These are phyloP conservation scores for Aythya baeri DNA, from an alignment of 2,113 vertebrate species.

Conservation along the genomic window DNA sequence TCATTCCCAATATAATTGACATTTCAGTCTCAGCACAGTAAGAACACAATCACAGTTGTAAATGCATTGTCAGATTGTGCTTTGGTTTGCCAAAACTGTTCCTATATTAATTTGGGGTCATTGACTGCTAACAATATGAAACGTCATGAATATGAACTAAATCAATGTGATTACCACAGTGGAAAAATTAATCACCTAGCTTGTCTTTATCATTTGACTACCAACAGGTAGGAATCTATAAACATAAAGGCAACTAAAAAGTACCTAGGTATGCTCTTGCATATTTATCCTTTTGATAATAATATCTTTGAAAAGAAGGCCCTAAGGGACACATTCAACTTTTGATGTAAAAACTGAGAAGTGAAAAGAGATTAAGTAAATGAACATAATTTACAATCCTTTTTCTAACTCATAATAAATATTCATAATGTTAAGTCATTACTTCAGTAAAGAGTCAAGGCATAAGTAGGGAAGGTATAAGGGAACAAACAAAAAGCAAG, in stretches of 20 bases:
- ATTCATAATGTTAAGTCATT: background rate
- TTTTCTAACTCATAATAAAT: background rate
- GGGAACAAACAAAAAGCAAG: background rate
- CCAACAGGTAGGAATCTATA: slow-evolving; percentile 57
- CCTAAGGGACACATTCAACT: background rate
- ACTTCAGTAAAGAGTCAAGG: background rate
- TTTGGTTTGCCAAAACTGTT: slow-evolving; percentile 46
- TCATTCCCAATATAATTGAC: background rate
- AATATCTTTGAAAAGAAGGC: slow-evolving; percentile 4
- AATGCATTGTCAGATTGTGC: slow-evolving; percentile 41
- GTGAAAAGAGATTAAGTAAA: background rate
- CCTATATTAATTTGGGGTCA: slow-evolving; percentile 56
- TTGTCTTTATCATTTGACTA: slow-evolving; percentile 62
- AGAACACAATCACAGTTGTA: slow-evolving; percentile 23
- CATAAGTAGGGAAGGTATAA: background rate
- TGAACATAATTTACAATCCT: background rate
- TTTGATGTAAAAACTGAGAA: background rate
- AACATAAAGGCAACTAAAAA: slow-evolving; percentile 38
- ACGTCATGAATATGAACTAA: slow-evolving; percentile 63
- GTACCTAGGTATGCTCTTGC: slow-evolving; percentile 22
- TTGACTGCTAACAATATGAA: slow-evolving; percentile 61
- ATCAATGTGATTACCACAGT: slow-evolving; percentile 62
- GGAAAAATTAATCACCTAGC: slow-evolving; percentile 65
- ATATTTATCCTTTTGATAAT: slow-evolving; percentile 36
- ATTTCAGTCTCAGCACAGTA: slow-evolving; percentile 19